Evolutionary conservation across 2,888 invertebrate genomes (phyloP).

Genomic region (Polydrusus tereticollis): DNA sequence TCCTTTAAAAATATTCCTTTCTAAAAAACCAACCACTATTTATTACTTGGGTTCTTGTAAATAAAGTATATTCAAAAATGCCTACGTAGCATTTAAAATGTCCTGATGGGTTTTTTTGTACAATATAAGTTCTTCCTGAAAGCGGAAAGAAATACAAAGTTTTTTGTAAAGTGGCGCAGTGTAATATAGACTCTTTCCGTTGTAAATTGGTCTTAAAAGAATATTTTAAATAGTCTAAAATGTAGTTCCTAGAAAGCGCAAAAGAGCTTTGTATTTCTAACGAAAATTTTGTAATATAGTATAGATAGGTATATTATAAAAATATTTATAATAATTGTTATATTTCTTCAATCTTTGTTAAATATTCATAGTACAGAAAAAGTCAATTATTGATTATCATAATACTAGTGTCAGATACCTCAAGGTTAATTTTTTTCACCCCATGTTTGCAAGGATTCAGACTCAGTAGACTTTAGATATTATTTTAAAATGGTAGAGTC

Average conservation of each 20-base stretch:
- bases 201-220: constrained; percentile 3
- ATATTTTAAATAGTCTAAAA: constrained; percentile 28
- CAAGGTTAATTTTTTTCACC: background rate
- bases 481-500: background rate
- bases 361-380: constrained; percentile 40
- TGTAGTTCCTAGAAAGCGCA: constrained; percentile 15
- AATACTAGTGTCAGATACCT: constrained; percentile 18
- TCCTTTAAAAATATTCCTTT: background rate
- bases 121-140: constrained; percentile 7
- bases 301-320: too few species aligned
- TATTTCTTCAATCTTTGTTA: constrained; percentile 46
- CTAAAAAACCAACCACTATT: background rate
- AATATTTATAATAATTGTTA: constrained; percentile 40
- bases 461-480: too few species aligned
- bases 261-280: constrained; percentile 39
- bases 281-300: constrained; percentile 34
- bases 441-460: too few species aligned
- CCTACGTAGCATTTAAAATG: background rate
- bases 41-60: constrained; percentile 1
- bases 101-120: background rate
- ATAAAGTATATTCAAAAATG: background rate
- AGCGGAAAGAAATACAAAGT: background rate
- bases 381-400: constrained; percentile 45
- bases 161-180: background rate
- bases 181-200: constrained; percentile 14